A percentile compares a stretch with the other conserved stretches of the same genome.
These are phyloP conservation scores for Drosophila sp. DNA, from an alignment of 1,140 invertebrate species.

Conservation along the genomic window DNA sequence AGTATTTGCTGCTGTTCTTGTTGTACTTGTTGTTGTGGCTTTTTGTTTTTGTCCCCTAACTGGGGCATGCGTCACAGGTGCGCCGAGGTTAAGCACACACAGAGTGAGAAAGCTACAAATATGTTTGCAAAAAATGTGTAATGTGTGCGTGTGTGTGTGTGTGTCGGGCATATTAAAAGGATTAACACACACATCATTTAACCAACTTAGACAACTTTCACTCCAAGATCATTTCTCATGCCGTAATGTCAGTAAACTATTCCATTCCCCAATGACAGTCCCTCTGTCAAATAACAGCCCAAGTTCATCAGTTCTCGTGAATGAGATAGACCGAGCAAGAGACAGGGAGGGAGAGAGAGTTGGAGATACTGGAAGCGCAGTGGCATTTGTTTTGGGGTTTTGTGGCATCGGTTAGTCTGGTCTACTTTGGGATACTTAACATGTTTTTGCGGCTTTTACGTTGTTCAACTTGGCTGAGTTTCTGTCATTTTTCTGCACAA, in stretches of 20 bases:
- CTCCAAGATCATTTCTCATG: conserved; percentile 46
- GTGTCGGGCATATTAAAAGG: conserved; percentile 74
- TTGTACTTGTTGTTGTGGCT: conserved; percentile 33
- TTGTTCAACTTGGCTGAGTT: conserved; percentile 63
- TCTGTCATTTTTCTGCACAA: conserved; percentile 74
- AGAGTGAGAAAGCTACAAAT: not conserved
- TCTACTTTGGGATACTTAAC: conserved; percentile 29
- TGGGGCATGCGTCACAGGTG: conserved; percentile 77
- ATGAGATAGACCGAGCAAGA: conserved; percentile 22
- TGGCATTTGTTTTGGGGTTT: conserved; percentile 19
- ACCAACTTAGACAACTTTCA: conserved; percentile 50
- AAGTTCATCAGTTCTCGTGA: conserved; percentile 43
- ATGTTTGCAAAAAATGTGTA: not conserved
- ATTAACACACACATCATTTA: conserved; percentile 82
- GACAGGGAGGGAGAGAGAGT: not conserved
- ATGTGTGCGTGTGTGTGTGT: conserved; percentile 48
- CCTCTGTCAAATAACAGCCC: conserved; percentile 8
- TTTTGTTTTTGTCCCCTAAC: conserved; percentile 32
- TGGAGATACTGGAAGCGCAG: not conserved
- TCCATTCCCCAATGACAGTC: conserved; percentile 63
- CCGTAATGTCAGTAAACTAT: conserved; percentile 18
- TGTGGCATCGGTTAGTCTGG: conserved; percentile 41
- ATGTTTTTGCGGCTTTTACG: conserved; percentile 44
- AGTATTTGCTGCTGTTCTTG: conserved; percentile 32
- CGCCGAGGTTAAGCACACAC: conserved; percentile 35